phyloP scores from a whole-genome alignment of 2,888 invertebrate genomes.

The Caenorhabditis sinica region DNA sequence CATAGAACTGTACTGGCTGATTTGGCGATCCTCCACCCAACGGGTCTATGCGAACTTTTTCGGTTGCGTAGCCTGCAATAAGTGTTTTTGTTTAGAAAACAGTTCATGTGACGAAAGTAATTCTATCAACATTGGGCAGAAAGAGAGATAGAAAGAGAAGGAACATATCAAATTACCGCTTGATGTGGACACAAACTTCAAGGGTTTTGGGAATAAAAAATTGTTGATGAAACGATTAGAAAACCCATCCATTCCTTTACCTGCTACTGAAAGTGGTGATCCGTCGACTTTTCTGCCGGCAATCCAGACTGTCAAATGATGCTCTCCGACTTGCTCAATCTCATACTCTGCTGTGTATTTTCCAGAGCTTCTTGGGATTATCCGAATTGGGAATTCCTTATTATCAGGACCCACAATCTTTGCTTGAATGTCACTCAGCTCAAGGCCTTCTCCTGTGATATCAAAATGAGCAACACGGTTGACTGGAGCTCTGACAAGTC shows the following conservation, averaged over 20 bases:
- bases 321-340: conserved; percentile 88
- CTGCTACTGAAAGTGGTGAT: conserved; percentile 74
- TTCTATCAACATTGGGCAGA: neutral
- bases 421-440: conserved; percentile 74
- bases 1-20: conserved; percentile 96
- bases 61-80: conserved; percentile 86
- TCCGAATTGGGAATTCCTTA: conserved; percentile 90
- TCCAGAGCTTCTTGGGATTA: conserved; percentile 90
- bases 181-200: neutral
- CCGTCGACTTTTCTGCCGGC: conserved; percentile 89
- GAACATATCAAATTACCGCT: conserved; percentile 5
- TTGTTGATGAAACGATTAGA: neutral
- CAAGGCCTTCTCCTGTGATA: conserved; percentile 74
- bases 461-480: conserved; percentile 85
- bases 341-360: conserved; percentile 94
- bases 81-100: conserved; percentile 19
- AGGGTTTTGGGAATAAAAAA: neutral
- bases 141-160: neutral
- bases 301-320: conserved; percentile 93
- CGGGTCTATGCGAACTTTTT: conserved; percentile 94
- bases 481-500: conserved; percentile 86
- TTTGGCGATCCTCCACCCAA: conserved; percentile 95
- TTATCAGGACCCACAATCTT: conserved; percentile 89
- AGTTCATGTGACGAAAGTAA: conserved; percentile 9
- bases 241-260: conserved; percentile 39